Conservation (phyloP, 2,113 vertebrate species). For the Ciconia boyciana region DNA sequence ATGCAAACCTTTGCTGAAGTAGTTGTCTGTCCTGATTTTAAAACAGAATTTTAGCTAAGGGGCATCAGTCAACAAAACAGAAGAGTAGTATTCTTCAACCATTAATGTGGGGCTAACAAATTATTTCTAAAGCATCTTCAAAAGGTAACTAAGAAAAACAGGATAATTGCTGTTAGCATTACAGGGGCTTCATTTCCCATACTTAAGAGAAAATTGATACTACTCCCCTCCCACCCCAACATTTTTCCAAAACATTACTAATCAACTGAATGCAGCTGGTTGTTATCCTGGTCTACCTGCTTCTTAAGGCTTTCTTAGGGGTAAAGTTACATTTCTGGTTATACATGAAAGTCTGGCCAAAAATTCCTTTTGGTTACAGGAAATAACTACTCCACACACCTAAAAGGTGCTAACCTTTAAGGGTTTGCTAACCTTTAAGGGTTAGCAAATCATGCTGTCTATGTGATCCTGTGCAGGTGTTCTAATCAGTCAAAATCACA, state of each 20-base stretch:
- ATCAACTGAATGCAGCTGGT: background rate
- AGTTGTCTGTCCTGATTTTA: background rate
- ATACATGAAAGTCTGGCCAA: background rate
- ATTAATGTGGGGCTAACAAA: background rate
- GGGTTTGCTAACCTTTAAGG: background rate
- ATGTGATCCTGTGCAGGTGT: background rate
- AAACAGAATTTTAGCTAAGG: background rate
- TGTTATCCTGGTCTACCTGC: background rate
- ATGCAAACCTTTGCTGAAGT: background rate
- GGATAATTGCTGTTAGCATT: background rate
- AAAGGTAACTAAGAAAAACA: background rate
- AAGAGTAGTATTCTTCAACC: background rate
- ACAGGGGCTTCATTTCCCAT: background rate
- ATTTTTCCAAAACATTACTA: background rate
- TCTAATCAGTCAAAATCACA: background rate
- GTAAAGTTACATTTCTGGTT: background rate
- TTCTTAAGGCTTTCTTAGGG: background rate
- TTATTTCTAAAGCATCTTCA: background rate
- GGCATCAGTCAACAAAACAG: background rate
- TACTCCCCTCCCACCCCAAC: background rate
- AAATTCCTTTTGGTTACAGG: background rate
- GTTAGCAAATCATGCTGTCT: background rate
- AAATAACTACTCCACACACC: background rate
- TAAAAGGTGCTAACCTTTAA: background rate
- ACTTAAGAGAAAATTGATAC: background rate